Conservation (phyloP, 2,113 vertebrate species). For the Aspiorhynchus laticeps region DNA sequence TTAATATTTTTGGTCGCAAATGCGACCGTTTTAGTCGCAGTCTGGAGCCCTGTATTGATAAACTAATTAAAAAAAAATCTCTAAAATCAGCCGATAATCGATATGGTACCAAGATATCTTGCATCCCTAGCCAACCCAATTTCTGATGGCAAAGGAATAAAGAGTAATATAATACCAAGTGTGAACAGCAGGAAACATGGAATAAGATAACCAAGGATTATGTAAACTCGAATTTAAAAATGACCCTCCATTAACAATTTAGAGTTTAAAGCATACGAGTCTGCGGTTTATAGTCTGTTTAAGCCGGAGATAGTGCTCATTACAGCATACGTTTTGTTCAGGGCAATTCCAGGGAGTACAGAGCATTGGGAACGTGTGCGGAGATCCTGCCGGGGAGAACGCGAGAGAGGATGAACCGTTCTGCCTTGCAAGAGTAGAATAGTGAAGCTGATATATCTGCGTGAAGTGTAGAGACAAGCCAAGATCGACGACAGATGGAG, state of each 20-base stretch:
- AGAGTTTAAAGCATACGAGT: not conserved
- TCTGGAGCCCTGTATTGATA: no score
- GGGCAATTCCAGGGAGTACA: constrained; percentile 13
- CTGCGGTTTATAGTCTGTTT: not conserved
- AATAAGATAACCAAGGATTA: not conserved
- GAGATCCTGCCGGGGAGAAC: not conserved
- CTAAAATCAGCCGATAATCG: not conserved
- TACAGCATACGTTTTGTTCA: constrained; percentile 22
- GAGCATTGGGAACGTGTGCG: not conserved
- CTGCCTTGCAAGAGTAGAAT: not conserved
- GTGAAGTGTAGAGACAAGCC: not conserved
- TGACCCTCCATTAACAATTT: not conserved
- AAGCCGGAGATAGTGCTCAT: constrained; percentile 21
- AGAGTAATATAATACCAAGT: not conserved
- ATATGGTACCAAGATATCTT: not conserved
- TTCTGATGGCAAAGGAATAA: no score
- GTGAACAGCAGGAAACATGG: not conserved
- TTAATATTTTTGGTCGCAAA: no score
- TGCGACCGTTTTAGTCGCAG: no score
- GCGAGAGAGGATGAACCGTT: not conserved
- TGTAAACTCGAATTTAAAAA: not conserved
- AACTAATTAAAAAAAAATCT: no score
- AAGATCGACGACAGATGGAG: constrained; percentile 44
- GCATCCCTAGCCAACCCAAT: not conserved
- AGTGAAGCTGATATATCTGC: constrained; percentile 45